A percentile compares a stretch with the other conserved stretches of the same genome.
Evolutionary conservation across 1,140 invertebrate genomes (phyloP).

Genomic region (Bombyx mori): DNA sequence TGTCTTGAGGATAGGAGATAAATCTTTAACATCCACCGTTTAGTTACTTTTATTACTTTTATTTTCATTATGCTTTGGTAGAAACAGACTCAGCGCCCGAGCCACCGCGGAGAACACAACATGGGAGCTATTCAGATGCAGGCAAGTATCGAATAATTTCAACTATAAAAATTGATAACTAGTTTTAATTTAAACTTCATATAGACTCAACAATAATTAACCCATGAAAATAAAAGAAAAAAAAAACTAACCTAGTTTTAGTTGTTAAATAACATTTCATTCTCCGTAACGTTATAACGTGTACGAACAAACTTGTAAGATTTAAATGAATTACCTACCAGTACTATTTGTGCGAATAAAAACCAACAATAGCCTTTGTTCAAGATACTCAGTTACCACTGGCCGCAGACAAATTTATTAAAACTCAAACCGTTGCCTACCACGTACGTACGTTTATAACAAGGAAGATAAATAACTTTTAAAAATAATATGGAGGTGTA

Average conservation of each 20-base stretch:
- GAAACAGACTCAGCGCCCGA: conserved; percentile 77
- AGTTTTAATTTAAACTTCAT: conserved; percentile 1
- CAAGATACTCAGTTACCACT: conserved; percentile 22
- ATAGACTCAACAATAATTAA: background rate
- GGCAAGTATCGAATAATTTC: conserved; percentile 58
- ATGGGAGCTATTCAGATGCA: conserved; percentile 73
- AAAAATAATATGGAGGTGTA: background rate
- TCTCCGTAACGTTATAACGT: conserved; percentile 20
- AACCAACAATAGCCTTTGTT: conserved; percentile 62
- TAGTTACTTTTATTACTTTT: conserved; percentile 37
- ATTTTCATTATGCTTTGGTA: conserved; percentile 70
- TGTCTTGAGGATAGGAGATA: conserved; percentile 23
- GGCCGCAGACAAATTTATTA: conserved; percentile 12
- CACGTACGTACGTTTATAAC: conserved; percentile 22
- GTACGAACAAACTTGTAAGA: conserved; percentile 17
- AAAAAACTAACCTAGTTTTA: conserved; percentile 17
- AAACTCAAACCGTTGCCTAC: conserved; percentile 26
- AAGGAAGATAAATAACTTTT: conserved; percentile 3
- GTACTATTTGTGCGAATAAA: conserved; percentile 41
- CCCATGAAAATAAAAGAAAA: conserved; percentile 9
- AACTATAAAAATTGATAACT: background rate
- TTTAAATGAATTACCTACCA: conserved; percentile 16
- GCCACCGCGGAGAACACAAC: conserved; percentile 75
- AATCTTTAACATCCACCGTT: conserved; percentile 12
- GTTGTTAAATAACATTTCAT: conserved; percentile 18